These are phyloP conservation scores for Dromiciops gliroides DNA, from an alignment of 2,113 vertebrate species.

Conservation along the genomic window DNA sequence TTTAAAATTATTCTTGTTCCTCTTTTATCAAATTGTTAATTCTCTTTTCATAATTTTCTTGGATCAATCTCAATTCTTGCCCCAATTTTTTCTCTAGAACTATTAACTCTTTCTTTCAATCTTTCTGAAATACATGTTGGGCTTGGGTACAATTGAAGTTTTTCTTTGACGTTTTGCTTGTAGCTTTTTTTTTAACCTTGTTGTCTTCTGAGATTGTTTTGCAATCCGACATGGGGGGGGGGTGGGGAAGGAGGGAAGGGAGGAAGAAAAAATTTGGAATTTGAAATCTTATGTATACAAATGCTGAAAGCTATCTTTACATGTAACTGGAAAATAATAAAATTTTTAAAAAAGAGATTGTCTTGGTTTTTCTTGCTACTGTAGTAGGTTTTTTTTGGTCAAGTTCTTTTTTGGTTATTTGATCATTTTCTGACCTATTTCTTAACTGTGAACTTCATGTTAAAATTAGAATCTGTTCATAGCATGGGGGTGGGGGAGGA, in stretches of 20 bases:
- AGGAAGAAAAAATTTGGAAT: too few species aligned
- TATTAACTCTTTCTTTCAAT: not conserved
- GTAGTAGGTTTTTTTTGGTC: not conserved
- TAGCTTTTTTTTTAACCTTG: not conserved
- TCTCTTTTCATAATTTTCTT: not conserved
- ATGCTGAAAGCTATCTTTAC: too few species aligned
- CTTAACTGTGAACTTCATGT: not conserved
- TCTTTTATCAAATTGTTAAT: not conserved
- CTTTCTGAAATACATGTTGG: not conserved
- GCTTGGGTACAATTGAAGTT: not conserved
- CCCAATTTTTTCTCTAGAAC: not conserved
- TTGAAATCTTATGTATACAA: too few species aligned
- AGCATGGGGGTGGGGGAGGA: not conserved
- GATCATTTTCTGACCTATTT: not conserved
- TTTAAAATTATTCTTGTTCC: not conserved
- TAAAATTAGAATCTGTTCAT: not conserved
- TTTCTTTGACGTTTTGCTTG: not conserved
- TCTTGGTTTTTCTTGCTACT: not conserved
- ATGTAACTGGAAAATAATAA: too few species aligned
- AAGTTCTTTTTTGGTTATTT: not conserved
- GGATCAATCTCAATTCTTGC: not conserved
- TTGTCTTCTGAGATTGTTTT: too few species aligned
- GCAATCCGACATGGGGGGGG: too few species aligned
- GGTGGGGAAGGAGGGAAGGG: too few species aligned
- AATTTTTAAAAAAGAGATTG: too few species aligned